Conservation (phyloP, 23 tunicate species). For the Corella eumyota region DNA sequence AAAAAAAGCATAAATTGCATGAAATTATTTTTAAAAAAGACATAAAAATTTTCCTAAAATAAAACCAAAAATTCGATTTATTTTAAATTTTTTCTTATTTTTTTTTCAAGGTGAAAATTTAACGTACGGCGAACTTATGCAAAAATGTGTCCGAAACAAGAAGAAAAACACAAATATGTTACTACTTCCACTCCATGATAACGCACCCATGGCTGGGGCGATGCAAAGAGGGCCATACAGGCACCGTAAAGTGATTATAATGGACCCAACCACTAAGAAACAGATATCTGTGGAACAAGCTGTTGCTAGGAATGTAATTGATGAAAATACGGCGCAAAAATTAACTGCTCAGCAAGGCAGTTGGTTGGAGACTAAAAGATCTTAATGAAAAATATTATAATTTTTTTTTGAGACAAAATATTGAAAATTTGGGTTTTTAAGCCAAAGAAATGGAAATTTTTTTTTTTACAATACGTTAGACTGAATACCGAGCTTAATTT, state of each 20-base stretch:
- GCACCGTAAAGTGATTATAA: slow-evolving; percentile 25
- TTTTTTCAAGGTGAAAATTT: slow-evolving; percentile 55
- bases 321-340: slow-evolving; percentile 25
- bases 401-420: too few relatives aligned
- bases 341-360: slow-evolving; percentile 10
- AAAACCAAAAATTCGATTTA: too few relatives aligned
- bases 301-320: slow-evolving; percentile 18
- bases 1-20: background rate
- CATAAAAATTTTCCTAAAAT: too few relatives aligned
- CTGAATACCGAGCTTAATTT: too few relatives aligned
- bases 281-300: slow-evolving; percentile 36
- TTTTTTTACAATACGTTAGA: too few relatives aligned
- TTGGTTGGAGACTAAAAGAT: slow-evolving; percentile 3
- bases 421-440: too few relatives aligned
- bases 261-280: slow-evolving; percentile 14
- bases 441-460: too few relatives aligned
- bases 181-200: slow-evolving; percentile 46
- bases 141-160: slow-evolving; percentile 41
- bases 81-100: too few relatives aligned
- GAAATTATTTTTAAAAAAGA: background rate
- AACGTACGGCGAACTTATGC: slow-evolving; percentile 76
- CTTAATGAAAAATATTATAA: too few relatives aligned
- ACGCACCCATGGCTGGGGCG: slow-evolving; percentile 38
- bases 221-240: slow-evolving; percentile 14
- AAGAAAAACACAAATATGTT: slow-evolving; percentile 35